Evolutionary conservation across 2,113 vertebrate genomes (phyloP).

Genomic region (Tupaia tana): DNA sequence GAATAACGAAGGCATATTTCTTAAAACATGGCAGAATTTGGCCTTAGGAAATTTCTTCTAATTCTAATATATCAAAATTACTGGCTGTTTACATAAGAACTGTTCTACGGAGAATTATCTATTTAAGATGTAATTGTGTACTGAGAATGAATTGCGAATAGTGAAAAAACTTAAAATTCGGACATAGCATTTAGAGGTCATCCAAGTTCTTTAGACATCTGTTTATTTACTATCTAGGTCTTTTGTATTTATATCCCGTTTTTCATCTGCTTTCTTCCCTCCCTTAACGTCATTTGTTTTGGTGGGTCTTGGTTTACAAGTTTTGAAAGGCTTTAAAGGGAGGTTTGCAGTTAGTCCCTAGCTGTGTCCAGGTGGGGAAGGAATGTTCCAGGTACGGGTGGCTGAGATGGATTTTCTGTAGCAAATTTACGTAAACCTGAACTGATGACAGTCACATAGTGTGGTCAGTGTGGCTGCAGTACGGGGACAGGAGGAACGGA

Average conservation of each 20-base stretch:
- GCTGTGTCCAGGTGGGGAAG: background rate
- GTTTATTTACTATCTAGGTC: background rate
- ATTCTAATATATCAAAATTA: conserved; percentile 74
- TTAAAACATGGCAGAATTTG: conserved; percentile 74
- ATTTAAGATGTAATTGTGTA: conserved; percentile 56
- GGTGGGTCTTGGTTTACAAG: conserved; percentile 16
- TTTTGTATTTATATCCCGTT: background rate
- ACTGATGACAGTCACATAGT: rapidly evolving
- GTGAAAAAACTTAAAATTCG: conserved; percentile 72
- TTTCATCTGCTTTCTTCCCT: background rate
- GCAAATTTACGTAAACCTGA: rapidly evolving
- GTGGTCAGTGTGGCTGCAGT: rapidly evolving
- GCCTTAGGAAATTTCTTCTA: conserved; percentile 78
- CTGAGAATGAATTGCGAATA: conserved; percentile 50
- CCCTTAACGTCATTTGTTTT: conserved; percentile 32
- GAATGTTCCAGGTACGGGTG: too few relatives aligned
- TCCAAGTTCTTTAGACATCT: background rate
- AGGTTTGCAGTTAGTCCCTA: background rate
- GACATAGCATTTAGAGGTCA: conserved; percentile 1
- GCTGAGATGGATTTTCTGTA: background rate
- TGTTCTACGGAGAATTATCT: conserved; percentile 74
- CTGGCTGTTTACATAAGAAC: conserved; percentile 79
- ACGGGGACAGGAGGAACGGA: rapidly evolving
- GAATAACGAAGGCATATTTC: conserved; percentile 58
- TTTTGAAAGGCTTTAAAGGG: background rate